Base-by-base conservation (phyloP, 2,888 invertebrate genomes). In the Anarsia innoxiella region DNA sequence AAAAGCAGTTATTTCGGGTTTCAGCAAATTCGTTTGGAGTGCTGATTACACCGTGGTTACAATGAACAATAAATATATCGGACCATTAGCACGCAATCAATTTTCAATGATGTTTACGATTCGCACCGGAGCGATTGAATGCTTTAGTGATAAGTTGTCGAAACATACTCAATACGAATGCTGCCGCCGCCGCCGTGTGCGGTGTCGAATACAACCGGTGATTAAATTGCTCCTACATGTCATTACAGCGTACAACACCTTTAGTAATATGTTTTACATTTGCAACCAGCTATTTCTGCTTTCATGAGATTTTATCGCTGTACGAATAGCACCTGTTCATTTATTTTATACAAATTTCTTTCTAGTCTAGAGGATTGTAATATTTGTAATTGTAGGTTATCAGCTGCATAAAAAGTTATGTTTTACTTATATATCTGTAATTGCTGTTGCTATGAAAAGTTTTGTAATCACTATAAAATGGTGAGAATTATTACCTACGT, bases 51-150 rank as follows among this genome's bases (percentile, higher is more conserved):
- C 27, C 6, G 13, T 9, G 11, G 28, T 51, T 48, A 57, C 51
- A 59, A 58, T 49, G 53, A 45, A 57, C 56, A 52, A 59, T 61
- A 56, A 53, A 62, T 59, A 58, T 40, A 47, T n/a, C n/a, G n/a
- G n/a, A n/a, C n/a, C n/a, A n/a, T 51, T 48, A 46, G 44, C 37
- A 31, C 38, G 45, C 31, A 54, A 57, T 60, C 51, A 44, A 52
- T 49, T 58, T 53, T 57, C 54, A 59, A 59, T 57, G 29, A 51
- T 54, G 49, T 51, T 52, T 46, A 39, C 42, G 43, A 42, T 44
- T 16, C 8, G 39, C n/a, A 39, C 40, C 28, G 46, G 26, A 45
- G 26, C 29, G 37, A 42, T 49, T 45, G 35, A 35, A 36, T 39
- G 27, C 35, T 29, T 10, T 16, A 23, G 25, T 35, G 38, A 39